phyloP scores from a whole-genome alignment of 2,888 invertebrate genomes.

The Calameuta filiformis region DNA sequence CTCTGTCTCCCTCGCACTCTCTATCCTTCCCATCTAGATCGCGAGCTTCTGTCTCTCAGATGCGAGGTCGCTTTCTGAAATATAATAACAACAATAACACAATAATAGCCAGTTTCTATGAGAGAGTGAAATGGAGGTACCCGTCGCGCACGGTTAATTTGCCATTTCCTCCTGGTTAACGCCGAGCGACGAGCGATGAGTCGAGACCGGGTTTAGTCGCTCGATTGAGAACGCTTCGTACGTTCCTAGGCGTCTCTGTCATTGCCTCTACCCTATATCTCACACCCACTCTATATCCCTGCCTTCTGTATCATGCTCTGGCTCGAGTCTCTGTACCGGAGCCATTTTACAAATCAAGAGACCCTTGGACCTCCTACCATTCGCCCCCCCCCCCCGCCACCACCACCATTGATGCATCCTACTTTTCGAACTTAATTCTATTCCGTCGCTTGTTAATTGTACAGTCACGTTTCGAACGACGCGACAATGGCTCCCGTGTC shows the following conservation, averaged over 20 bases:
- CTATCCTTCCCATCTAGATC: background rate
- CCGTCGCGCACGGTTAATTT: slow-evolving; percentile 42
- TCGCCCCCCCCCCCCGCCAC: slow-evolving; percentile 5
- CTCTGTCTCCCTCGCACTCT: slow-evolving; percentile 4
- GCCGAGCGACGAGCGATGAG: slow-evolving; percentile 17
- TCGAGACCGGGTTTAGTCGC: background rate
- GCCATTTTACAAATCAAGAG: slow-evolving; percentile 28
- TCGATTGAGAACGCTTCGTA: background rate
- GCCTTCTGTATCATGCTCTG: background rate
- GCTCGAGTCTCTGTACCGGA: slow-evolving; percentile 7
- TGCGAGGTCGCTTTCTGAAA: background rate
- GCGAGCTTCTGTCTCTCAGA: slow-evolving; percentile 3
- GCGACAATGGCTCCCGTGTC: background rate
- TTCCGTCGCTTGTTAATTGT: slow-evolving; percentile 40
- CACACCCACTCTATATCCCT: background rate
- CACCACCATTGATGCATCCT: slow-evolving; percentile 32
- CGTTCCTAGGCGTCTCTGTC: background rate
- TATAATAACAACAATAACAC: background rate
- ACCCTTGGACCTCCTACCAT: slow-evolving; percentile 5
- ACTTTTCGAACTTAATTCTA: slow-evolving; percentile 37
- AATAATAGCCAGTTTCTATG: slow-evolving; percentile 14
- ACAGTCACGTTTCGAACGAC: slow-evolving; percentile 35
- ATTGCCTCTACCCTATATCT: background rate
- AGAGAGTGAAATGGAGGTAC: slow-evolving; percentile 21
- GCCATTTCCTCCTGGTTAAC: slow-evolving; percentile 41